Base-by-base conservation (phyloP, 2,797 vertebrate species). In the Peromyscus attwateri region DNA sequence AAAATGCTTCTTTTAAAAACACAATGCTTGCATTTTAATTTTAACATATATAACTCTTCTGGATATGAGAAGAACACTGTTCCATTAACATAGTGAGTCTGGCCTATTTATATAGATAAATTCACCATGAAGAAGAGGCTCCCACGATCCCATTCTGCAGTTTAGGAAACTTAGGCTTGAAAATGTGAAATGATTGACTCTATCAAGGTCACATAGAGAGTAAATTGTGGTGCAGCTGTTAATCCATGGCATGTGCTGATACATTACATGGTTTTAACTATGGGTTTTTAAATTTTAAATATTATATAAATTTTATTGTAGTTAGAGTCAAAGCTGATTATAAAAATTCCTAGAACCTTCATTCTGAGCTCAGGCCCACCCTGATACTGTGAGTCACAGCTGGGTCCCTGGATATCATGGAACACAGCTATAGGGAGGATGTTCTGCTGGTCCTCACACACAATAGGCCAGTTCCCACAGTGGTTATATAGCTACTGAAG, bases 281-380 rank as follows among this genome's bases (percentile, higher is more conserved):
- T n/a, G 29, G 57, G 40, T 13, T 76, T 94, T 91, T 68, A 75
- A 62, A 62, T 25, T 75, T 73, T 83, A 66, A 80, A 80, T 91
- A 66, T 84, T 70, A 57, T 17, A 80, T 84, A 27, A 79, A 75
- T 49, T 81, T 94, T 82, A 68, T 21, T 21, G 31, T 83, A 37
- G 17, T 57, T 94, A 92, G 70, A 76, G 21, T 85, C 66, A 94
- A 85, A 82, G 37, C 31, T 89, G 37, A 90, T 84, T 79, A 84
- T 16, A 79, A 92, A 93, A 85, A 4, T n/a, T 79, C 43, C 62
- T 68, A 40, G 5, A 4, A 17, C 13, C 25, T 23, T 60, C 7
- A 29, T 94, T 91, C 12, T 23, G 55, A 52, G 82, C 10, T 88
- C 9, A 77, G 49, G 29, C 27, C 27, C 81, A 9, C 3, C 40